A percentile compares a stretch with the other conserved stretches of the same genome.
phyloP scores from a whole-genome alignment of 1,140 invertebrate genomes.

The Campodea augens region DNA sequence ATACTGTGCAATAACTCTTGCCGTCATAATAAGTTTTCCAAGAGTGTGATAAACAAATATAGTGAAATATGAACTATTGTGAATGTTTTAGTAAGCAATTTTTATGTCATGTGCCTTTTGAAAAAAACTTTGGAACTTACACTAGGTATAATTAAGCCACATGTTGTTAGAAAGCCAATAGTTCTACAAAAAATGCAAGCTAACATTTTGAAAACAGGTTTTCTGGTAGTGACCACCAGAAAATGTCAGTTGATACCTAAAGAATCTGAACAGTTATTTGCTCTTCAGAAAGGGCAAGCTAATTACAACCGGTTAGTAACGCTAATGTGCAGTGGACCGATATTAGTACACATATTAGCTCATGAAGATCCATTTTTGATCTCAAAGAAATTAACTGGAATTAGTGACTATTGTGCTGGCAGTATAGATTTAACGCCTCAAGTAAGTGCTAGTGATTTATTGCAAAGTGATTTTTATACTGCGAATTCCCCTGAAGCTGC shows the following conservation, averaged over 20 bases:
- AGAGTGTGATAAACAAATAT: too few species aligned
- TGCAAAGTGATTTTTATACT: conserved; percentile 16
- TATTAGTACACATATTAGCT: conserved; percentile 55
- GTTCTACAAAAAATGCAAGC: conserved; percentile 38
- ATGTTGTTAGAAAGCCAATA: too few species aligned
- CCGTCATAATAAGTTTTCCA: too few species aligned
- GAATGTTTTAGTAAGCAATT: too few species aligned
- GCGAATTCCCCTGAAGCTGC: conserved; percentile 58
- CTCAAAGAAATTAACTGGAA: conserved; percentile 70
- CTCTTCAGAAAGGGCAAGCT: conserved; percentile 64
- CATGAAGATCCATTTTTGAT: conserved; percentile 48
- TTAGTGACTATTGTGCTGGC: conserved; percentile 55
- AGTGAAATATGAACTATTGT: too few species aligned
- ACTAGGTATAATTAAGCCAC: too few species aligned
- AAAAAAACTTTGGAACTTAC: too few species aligned
- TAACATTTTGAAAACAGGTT: conserved; percentile 45
- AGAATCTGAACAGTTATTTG: conserved; percentile 57
- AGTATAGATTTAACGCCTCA: conserved; percentile 74
- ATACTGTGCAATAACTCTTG: too few species aligned
- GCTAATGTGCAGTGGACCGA: conserved; percentile 70
- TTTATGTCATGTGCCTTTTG: too few species aligned
- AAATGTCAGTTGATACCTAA: conserved; percentile 35
- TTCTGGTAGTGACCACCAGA: conserved; percentile 51
- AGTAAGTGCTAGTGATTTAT: conserved; percentile 23
- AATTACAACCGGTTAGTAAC: conserved; percentile 69